Conservation (phyloP, 2,113 vertebrate species). For the Epinephelus fuscoguttatus region DNA sequence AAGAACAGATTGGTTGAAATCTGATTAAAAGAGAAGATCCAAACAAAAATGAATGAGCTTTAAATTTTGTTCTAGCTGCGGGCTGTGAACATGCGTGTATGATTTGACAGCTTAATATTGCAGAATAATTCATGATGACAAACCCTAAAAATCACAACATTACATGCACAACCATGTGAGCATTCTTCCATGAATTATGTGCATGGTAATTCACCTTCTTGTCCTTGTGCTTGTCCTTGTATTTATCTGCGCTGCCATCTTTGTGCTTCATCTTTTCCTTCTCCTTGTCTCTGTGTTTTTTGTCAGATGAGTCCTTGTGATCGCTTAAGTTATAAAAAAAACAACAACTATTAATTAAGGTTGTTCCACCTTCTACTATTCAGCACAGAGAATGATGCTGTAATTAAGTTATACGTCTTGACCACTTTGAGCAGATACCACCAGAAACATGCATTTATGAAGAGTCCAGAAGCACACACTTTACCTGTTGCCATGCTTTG, state of each 20-base stretch:
- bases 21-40: not conserved
- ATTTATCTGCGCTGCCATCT: slow-evolving; percentile 92
- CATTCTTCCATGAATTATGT: not conserved
- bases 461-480: slow-evolving; percentile 13
- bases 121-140: not conserved
- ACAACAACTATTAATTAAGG: not conserved
- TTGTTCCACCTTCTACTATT: not conserved
- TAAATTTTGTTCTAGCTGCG: no score
- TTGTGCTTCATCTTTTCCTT: slow-evolving; percentile 94
- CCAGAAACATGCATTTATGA: slow-evolving; percentile 16
- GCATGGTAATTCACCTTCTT: slow-evolving; percentile 88
- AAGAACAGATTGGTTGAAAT: not conserved
- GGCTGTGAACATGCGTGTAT: not conserved
- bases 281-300: slow-evolving; percentile 96
- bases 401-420: not conserved
- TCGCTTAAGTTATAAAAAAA: slow-evolving; percentile 81
- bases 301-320: slow-evolving; percentile 94
- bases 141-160: not conserved
- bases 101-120: not conserved
- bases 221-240: slow-evolving; percentile 93
- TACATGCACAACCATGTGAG: not conserved
- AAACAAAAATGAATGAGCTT: not conserved
- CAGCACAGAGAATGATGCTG: not conserved
- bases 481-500: slow-evolving; percentile 97
- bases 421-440: not conserved